Percentiles rank a stretch among this genome's conserved stretches.
Conservation (phyloP, 1,140 invertebrate species). For the Gonatopus flavifemur region DNA sequence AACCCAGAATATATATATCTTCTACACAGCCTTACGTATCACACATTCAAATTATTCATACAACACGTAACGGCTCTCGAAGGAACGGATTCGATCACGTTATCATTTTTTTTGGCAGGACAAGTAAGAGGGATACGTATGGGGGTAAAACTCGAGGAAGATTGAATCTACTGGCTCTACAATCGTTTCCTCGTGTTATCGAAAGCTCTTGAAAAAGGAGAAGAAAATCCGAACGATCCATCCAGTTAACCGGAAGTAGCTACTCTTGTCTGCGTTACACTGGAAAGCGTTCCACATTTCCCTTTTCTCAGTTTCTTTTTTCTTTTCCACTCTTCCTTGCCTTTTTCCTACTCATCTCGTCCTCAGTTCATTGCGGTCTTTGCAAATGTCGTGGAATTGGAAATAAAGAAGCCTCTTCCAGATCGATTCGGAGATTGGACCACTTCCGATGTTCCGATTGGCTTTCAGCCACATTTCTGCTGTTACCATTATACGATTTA, state of each 20-base stretch:
- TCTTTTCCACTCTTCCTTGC: background rate
- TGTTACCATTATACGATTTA: no score
- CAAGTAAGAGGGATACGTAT: no score
- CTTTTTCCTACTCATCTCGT: background rate
- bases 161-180: slow-evolving; percentile 16
- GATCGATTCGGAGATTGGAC: slow-evolving; percentile 39
- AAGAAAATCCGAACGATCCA: slow-evolving; percentile 11
- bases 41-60: no score
- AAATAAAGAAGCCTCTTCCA: slow-evolving; percentile 33
- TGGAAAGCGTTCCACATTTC: slow-evolving; percentile 13
- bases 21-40: no score
- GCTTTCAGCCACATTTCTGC: slow-evolving; percentile 26
- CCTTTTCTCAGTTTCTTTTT: background rate
- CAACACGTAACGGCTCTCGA: no score
- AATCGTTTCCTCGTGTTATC: slow-evolving; percentile 9
- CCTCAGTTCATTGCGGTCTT: slow-evolving; percentile 9
- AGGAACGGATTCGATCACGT: no score
- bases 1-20: no score
- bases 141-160: slow-evolving; percentile 10
- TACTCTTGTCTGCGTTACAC: slow-evolving; percentile 12
- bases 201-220: slow-evolving; percentile 8
- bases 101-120: no score
- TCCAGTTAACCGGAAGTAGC: slow-evolving; percentile 14
- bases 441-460: slow-evolving; percentile 30
- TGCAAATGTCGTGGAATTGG: slow-evolving; percentile 38